These are phyloP conservation scores for Steatocranus sp. DNA, from an alignment of 2,797 vertebrate genomes.

Conservation along the genomic window DNA sequence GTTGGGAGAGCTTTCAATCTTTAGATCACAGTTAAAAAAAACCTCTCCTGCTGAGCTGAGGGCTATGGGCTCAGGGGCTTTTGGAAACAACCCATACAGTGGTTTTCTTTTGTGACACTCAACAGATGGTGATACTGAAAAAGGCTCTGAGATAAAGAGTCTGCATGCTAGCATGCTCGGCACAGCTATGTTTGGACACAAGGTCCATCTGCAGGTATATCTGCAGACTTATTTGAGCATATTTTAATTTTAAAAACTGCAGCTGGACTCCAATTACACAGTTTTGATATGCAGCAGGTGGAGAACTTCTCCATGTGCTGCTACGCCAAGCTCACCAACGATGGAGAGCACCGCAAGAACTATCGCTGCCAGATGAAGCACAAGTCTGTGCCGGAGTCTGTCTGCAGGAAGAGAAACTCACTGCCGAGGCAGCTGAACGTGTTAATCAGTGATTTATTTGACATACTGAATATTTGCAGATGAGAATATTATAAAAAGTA, in stretches of 20 bases:
- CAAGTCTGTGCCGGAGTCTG: not conserved
- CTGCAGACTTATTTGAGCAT: not conserved
- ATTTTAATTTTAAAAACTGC: not conserved
- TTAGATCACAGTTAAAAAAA: not conserved
- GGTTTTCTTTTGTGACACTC: not conserved
- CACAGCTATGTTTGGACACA: not conserved
- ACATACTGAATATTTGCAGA: not conserved
- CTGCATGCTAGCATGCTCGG: not conserved
- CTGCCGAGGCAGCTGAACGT: not conserved
- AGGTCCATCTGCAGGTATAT: not conserved
- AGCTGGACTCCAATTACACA: not conserved
- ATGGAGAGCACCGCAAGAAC: not conserved
- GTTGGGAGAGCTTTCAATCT: not conserved
- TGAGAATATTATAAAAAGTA: not conserved
- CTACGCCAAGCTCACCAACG: fast-evolving
- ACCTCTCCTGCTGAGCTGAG: not conserved
- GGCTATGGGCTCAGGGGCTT: not conserved
- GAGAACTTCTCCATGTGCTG: not conserved
- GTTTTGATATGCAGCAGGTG: not conserved
- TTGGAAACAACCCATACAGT: not conserved
- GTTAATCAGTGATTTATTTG: not conserved
- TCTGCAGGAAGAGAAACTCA: not conserved
- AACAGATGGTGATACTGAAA: not conserved
- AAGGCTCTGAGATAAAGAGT: not conserved
- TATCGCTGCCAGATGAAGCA: not conserved